Evolutionary conservation across 2,888 invertebrate species (phyloP).

Genomic region (Erebia epiphron): DNA sequence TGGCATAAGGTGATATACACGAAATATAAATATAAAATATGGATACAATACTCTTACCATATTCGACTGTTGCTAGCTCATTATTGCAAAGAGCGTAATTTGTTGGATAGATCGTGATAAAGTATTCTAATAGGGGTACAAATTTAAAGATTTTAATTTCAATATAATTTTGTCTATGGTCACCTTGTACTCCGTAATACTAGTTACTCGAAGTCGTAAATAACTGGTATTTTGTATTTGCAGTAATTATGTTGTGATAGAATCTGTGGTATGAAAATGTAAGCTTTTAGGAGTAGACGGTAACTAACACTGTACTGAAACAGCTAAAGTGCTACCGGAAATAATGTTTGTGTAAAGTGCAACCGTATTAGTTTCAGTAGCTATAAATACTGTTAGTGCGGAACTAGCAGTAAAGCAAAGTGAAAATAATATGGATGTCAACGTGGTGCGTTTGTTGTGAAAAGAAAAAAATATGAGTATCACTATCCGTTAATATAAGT

Average conservation of each 20-base stretch:
- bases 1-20: too few species aligned
- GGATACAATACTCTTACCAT: too few species aligned
- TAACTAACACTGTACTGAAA: neutral
- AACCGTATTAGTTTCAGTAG: neutral
- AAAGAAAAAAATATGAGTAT: neutral
- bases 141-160: neutral
- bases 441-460: neutral
- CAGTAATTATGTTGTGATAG: neutral
- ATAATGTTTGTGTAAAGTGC: neutral
- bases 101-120: neutral
- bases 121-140: neutral
- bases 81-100: neutral
- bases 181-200: neutral
- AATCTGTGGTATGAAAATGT: neutral
- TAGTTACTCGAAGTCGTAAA: neutral
- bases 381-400: neutral
- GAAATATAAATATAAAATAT: too few species aligned
- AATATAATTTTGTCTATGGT: neutral
- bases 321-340: neutral
- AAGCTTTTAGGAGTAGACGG: neutral
- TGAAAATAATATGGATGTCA: neutral
- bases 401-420: neutral
- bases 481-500: too few species aligned
- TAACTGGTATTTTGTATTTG: neutral
- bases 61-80: neutral